A percentile compares a stretch with the other conserved stretches of the same genome.
Evolutionary conservation across 2,888 invertebrate genomes (phyloP).

Genomic region (Andrena trimmerana): DNA sequence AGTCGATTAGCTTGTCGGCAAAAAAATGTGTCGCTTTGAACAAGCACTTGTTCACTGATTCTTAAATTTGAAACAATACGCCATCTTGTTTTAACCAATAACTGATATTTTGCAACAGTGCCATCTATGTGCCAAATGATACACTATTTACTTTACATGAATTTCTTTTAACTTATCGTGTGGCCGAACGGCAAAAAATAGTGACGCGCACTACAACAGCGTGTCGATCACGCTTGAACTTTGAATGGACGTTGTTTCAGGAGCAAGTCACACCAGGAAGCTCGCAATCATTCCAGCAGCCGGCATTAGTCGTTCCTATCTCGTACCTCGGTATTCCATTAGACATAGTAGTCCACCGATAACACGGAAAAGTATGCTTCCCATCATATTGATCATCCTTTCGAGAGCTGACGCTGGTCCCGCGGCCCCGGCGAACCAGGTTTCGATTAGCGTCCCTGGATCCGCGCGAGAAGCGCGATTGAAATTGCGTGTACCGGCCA

Average conservation of each 20-base stretch:
- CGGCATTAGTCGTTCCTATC: conserved; percentile 2
- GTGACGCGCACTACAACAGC: conserved; percentile 57
- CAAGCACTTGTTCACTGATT: no score
- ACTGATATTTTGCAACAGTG: no score
- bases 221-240: neutral
- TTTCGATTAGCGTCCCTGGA: conserved; percentile 42
- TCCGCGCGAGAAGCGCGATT: conserved; percentile 34
- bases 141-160: no score
- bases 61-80: no score
- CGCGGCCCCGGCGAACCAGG: conserved; percentile 10
- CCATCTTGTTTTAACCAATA: no score
- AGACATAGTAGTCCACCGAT: conserved; percentile 36
- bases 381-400: conserved; percentile 35
- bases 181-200: no score
- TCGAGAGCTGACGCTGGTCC: conserved; percentile 14
- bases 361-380: conserved; percentile 18
- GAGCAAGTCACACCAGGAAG: neutral
- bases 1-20: no score
- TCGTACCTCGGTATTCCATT: conserved; percentile 48
- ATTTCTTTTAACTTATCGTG: no score
- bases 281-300: neutral
- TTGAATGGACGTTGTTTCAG: neutral
- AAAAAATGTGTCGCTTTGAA: no score
- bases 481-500: conserved; percentile 38
- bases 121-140: no score